Evolutionary conservation across 2,797 vertebrate genomes (phyloP).

Genomic region (Clangula hyemalis): DNA sequence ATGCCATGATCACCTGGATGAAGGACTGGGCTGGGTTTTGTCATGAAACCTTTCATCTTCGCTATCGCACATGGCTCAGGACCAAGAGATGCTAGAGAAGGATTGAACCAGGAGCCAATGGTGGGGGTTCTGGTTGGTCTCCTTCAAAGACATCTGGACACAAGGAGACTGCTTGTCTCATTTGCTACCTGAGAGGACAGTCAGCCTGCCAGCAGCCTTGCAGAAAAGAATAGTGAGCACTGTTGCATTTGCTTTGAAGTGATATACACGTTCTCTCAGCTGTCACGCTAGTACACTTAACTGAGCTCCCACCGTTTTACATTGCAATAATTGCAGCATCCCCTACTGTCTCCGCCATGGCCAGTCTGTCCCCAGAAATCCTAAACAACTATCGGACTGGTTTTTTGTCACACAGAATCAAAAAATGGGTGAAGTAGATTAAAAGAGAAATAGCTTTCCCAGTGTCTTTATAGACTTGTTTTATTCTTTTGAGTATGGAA

Average conservation of each 20-base stretch:
- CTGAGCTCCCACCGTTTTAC: neutral
- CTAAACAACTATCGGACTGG: neutral
- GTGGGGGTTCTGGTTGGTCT: neutral
- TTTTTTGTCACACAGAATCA: constrained; percentile 28
- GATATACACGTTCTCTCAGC: constrained; percentile 5
- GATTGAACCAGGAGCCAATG: neutral
- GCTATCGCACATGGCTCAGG: neutral
- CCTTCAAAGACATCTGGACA: neutral
- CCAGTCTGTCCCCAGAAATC: constrained; percentile 30
- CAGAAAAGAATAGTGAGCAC: neutral
- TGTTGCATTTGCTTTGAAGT: neutral
- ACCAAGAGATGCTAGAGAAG: neutral
- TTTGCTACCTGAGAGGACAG: neutral
- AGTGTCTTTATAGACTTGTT: constrained; percentile 25
- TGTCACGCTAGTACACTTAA: neutral
- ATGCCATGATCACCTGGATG: neutral
- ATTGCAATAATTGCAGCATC: constrained; percentile 20
- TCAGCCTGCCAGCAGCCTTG: neutral
- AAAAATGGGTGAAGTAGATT: constrained; percentile 33
- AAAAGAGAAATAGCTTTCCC: constrained; percentile 45
- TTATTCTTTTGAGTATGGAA: constrained; percentile 38
- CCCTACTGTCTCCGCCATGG: neutral
- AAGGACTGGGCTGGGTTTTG: neutral
- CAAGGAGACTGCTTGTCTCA: neutral
- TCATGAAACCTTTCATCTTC: neutral